phyloP scores from a whole-genome alignment of 53 echinoderm and acorn worm species.

The Pentamera pediparva region DNA sequence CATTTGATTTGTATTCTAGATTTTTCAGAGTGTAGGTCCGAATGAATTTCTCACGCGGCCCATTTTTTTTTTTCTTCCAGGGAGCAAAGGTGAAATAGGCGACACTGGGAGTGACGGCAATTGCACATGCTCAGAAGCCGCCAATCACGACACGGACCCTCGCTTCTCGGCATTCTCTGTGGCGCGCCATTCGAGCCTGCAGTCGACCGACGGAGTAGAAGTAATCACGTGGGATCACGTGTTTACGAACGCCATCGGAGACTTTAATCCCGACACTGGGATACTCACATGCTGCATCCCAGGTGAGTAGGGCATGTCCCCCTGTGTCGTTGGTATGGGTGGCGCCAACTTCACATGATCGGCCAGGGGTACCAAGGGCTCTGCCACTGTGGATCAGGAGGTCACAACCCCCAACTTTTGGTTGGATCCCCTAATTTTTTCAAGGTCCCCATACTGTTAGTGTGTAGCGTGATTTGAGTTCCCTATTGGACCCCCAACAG shows the following conservation, averaged over 20 bases:
- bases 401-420: too few relatives aligned
- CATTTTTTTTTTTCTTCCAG: not conserved
- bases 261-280: constrained; percentile 5
- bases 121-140: constrained; percentile 10
- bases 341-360: too few relatives aligned
- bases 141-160: not conserved
- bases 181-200: not conserved
- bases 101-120: not conserved
- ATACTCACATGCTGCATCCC: constrained; percentile 19
- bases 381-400: too few relatives aligned
- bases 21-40: too few relatives aligned
- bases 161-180: constrained; percentile 28
- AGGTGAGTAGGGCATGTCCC: constrained; percentile 16
- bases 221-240: constrained; percentile 31
- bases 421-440: too few relatives aligned
- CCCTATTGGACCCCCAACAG: too few relatives aligned
- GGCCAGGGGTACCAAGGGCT: too few relatives aligned
- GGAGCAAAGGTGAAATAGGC: not conserved
- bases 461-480: too few relatives aligned
- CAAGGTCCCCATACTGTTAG: too few relatives aligned
- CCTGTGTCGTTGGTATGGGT: too few relatives aligned
- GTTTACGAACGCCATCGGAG: not conserved
- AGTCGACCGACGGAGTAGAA: constrained; percentile 12
- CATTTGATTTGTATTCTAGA: too few relatives aligned
- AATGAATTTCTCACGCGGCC: not conserved